A percentile compares a stretch with the other conserved stretches of the same genome.
Evolutionary conservation across 2,797 vertebrate species (phyloP).

Genomic region (Rhinogobio ventralis): DNA sequence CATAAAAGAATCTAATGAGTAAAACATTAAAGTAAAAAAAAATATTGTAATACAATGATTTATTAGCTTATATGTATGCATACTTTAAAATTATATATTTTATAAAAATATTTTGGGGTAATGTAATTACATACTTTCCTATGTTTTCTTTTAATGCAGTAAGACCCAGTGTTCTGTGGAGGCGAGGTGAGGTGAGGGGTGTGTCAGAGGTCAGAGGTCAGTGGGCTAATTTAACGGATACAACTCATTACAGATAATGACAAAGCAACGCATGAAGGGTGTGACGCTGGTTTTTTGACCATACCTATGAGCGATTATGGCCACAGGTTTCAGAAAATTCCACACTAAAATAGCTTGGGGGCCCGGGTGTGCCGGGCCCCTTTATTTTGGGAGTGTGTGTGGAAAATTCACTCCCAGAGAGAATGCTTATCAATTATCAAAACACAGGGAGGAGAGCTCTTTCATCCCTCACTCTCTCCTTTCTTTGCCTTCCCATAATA

Average conservation of each 20-base stretch:
- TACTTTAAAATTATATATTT: neutral
- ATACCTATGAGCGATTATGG: neutral
- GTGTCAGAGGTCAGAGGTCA: slow-evolving; percentile 32
- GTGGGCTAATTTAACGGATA: neutral
- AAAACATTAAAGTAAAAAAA: too few relatives aligned
- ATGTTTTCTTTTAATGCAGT: neutral
- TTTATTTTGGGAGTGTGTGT: slow-evolving; percentile 21
- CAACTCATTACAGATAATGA: slow-evolving; percentile 23
- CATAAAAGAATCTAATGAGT: too few relatives aligned
- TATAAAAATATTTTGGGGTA: neutral
- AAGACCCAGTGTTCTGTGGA: neutral
- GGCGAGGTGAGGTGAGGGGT: too few relatives aligned
- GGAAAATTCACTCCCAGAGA: slow-evolving; percentile 15
- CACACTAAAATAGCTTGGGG: neutral
- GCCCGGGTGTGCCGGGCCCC: neutral
- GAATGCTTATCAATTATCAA: slow-evolving; percentile 22
- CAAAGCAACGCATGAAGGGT: neutral
- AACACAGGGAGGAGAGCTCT: slow-evolving; percentile 13
- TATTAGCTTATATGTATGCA: neutral
- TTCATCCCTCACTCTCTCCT: neutral
- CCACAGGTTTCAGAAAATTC: neutral
- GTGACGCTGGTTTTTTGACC: slow-evolving; percentile 1
- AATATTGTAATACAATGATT: too few relatives aligned
- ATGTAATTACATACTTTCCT: neutral
- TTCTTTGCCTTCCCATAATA: neutral